Evolutionary conservation across 2,888 invertebrate species (phyloP).

Genomic region (Phalera bucephala): DNA sequence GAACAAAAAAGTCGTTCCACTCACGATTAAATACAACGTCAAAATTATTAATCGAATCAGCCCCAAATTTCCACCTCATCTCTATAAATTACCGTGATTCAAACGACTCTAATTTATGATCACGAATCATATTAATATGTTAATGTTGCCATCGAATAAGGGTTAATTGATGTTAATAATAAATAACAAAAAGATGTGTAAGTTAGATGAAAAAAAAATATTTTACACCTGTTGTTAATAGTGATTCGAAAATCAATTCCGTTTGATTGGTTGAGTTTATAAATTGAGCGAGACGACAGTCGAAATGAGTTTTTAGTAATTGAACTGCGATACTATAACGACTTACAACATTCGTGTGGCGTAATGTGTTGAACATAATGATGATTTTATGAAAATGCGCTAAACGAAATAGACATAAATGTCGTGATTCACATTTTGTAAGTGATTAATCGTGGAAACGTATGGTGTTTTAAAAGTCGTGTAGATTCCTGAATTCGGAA

Average conservation of each 20-base stretch:
- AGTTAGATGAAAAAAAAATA: slow-evolving; percentile 38
- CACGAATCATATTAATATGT: slow-evolving; percentile 64
- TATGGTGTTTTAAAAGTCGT: slow-evolving; percentile 25
- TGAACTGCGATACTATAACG: slow-evolving; percentile 41
- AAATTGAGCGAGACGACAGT: slow-evolving; percentile 45
- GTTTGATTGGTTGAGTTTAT: slow-evolving; percentile 48
- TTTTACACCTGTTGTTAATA: slow-evolving; percentile 59
- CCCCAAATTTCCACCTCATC: slow-evolving; percentile 47
- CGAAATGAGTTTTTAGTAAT: slow-evolving; percentile 51
- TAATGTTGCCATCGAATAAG: slow-evolving; percentile 53
- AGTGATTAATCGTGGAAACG: slow-evolving; percentile 34
- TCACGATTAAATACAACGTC: slow-evolving; percentile 10
- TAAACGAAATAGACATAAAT: slow-evolving; percentile 1
- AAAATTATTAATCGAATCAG: slow-evolving; percentile 59
- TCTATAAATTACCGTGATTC: slow-evolving; percentile 37
- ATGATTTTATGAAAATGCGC: slow-evolving; percentile 42
- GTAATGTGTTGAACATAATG: slow-evolving; percentile 31
- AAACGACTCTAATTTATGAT: slow-evolving; percentile 58
- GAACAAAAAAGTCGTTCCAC: slow-evolving; percentile 12
- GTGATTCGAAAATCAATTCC: slow-evolving; percentile 50
- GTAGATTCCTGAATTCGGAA: slow-evolving; percentile 28
- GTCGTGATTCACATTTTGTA: slow-evolving; percentile 18
- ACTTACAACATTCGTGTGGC: slow-evolving; percentile 37
- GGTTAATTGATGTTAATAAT: slow-evolving; percentile 71
- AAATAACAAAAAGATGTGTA: slow-evolving; percentile 55